Base-by-base conservation (phyloP, 1,140 invertebrate species). In the Lepidurus couesii region DNA sequence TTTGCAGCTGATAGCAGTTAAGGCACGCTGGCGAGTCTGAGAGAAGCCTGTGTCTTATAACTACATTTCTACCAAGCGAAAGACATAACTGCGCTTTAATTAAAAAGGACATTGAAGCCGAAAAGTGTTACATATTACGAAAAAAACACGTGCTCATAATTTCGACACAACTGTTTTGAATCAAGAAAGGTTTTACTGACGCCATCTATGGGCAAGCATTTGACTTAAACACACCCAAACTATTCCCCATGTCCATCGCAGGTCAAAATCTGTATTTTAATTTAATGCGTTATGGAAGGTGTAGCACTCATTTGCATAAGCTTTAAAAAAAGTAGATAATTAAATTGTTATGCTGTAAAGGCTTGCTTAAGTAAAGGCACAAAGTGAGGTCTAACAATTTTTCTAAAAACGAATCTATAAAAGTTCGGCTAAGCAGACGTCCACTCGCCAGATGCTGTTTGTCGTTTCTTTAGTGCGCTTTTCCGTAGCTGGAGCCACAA, bases 101-200 rank as follows among this genome's bases (percentile, higher is more conserved):
- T 16, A 65, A 16, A 65, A 65, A 16, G 8, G 53, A 65, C 53
- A 65, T 65, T 65, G 16, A 21, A 65, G 13, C 53, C 8, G 21
- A 16, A 7, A 9, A 65, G 21, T n/a, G 21, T 65, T 65, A 65
- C 16, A 65, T 21, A 65, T 65, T 65, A 65, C 53, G n/a, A 34
- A 7, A 65, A 65, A 65, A 65, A 16, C 53, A 65, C 53, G 53
- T 65, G 53, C 53, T 65, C 13, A 16, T 16, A 65, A 21, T 65
- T 65, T 65, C 53, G n/a, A 65, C 53, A 65, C 53, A n/a, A 11
- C 6, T 65, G 53, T 65, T 65, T 65, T 65, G 53, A 65, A 65
- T 65, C 53, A 7, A 65, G 6, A 16, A 65, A 65, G 6, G 0
- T 11, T 1, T n/a, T 4, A 7, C 1, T 9, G 8, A 21, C 53